A percentile compares a stretch with the other conserved stretches of the same genome.
Conservation (phyloP, 2,797 vertebrate genomes). For the Hydrocynus forskahlii region DNA sequence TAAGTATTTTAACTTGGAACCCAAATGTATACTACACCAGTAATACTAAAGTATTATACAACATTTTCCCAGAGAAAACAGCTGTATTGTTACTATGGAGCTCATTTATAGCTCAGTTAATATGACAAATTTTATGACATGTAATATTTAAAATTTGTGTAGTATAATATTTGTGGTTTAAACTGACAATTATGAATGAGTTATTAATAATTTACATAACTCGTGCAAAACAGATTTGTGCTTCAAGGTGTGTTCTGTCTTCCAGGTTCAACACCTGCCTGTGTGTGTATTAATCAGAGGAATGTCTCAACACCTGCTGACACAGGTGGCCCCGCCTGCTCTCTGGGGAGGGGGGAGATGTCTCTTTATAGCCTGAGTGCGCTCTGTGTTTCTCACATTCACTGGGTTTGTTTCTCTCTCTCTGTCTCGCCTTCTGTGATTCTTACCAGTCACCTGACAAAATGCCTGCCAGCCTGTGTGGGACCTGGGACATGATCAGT, state of each 20-base stretch:
- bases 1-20: no score
- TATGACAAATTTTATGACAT: no score
- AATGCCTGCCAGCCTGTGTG: conserved; percentile 83
- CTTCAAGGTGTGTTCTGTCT: neutral
- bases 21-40: no score
- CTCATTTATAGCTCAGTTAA: no score
- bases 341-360: no score
- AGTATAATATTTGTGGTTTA: no score
- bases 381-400: neutral
- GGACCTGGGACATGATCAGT: conserved; percentile 87
- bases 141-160: no score
- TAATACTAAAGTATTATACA: no score
- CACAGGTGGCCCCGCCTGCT: neutral
- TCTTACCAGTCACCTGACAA: conserved; percentile 26
- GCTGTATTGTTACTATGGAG: no score
- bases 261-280: neutral
- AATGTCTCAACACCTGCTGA: neutral
- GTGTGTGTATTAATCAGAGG: neutral
- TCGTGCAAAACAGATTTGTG: neutral
- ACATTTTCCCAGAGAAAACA: no score
- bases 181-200: neutral
- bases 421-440: neutral
- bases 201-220: neutral
- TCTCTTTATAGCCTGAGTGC: conserved; percentile 1
- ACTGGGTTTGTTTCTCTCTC: no score